Percentiles rank a stretch among this genome's conserved stretches.
phyloP scores from a whole-genome alignment of 2,113 vertebrate genomes.

The Physeter macrocephalus region DNA sequence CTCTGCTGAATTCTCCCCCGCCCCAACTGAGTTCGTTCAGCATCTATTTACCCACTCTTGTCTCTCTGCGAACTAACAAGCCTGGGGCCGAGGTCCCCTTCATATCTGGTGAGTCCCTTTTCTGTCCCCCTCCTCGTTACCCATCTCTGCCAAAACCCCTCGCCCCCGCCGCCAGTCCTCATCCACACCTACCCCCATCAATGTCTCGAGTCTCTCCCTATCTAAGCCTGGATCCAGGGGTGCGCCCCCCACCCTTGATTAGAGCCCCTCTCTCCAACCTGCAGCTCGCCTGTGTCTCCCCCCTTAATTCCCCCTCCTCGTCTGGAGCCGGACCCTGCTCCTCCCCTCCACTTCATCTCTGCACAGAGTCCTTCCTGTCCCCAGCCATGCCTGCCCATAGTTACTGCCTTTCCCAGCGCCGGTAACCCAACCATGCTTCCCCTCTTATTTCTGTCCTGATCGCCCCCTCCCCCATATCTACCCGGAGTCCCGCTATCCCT shows the following conservation, averaged over 20 bases:
- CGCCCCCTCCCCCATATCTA: conserved; percentile 59
- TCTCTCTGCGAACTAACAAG: conserved; percentile 47
- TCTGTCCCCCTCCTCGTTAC: neutral
- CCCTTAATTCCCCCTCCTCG: neutral
- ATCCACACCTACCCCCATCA: conserved; percentile 5
- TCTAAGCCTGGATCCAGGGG: conserved; percentile 8
- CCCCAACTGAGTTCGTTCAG: conserved; percentile 41
- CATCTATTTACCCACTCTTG: neutral
- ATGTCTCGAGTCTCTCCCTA: neutral
- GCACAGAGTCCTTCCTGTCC: neutral
- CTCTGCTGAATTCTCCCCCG: conserved; percentile 41
- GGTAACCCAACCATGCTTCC: conserved; percentile 4
- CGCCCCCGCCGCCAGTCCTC: neutral
- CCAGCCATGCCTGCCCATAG: conserved; percentile 25
- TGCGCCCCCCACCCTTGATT: conserved; percentile 3
- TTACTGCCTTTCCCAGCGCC: conserved; percentile 19
- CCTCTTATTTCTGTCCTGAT: conserved; percentile 53
- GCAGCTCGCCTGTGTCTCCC: conserved; percentile 30
- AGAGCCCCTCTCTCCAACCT: conserved; percentile 49
- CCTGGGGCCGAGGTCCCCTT: conserved; percentile 30
- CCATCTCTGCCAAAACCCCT: neutral
- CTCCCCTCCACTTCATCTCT: conserved; percentile 15
- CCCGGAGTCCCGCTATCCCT: conserved; percentile 53
- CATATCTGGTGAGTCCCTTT: neutral
- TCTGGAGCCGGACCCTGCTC: conserved; percentile 42